These are phyloP conservation scores for Antechinus flavipes DNA, from an alignment of 2,113 vertebrate species.

Conservation along the genomic window DNA sequence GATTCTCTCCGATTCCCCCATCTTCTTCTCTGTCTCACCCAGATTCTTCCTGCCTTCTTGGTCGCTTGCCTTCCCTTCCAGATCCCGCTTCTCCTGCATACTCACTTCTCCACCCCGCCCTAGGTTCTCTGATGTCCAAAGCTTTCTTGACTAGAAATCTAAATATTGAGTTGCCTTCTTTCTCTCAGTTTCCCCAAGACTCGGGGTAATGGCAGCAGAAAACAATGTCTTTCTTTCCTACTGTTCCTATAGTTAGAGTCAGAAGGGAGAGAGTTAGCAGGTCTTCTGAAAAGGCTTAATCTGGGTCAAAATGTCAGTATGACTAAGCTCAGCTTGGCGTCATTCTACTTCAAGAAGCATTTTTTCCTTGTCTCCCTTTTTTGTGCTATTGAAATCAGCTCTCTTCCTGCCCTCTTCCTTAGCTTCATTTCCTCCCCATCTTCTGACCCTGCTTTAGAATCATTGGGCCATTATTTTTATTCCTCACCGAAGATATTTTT, in stretches of 20 bases:
- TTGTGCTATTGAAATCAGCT: background rate
- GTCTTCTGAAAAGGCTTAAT: slow-evolving; percentile 34
- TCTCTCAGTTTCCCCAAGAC: slow-evolving; percentile 34
- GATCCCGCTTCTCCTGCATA: background rate
- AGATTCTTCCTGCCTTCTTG: slow-evolving; percentile 13
- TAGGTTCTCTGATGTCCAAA: background rate
- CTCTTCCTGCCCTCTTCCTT: slow-evolving; percentile 36
- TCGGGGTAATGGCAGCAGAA: background rate
- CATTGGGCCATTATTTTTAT: slow-evolving; percentile 45
- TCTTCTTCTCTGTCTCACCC: background rate
- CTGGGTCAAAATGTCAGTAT: slow-evolving; percentile 52
- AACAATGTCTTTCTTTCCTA: background rate
- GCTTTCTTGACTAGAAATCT: slow-evolving; percentile 31
- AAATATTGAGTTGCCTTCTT: background rate
- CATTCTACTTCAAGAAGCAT: background rate
- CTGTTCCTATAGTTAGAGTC: slow-evolving; percentile 9
- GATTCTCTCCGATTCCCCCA: background rate
- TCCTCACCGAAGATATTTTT: background rate
- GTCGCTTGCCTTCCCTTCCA: background rate
- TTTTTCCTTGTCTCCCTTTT: slow-evolving; percentile 7
- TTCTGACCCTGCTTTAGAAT: background rate
- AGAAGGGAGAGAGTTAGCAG: slow-evolving; percentile 46
- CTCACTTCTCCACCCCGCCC: background rate
- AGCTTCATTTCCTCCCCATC: slow-evolving; percentile 21
- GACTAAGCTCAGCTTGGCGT: slow-evolving; percentile 40